These are phyloP conservation scores for Scaptodrosophila latifasciaeformis DNA, from an alignment of 2,888 invertebrate genomes.

Conservation along the genomic window DNA sequence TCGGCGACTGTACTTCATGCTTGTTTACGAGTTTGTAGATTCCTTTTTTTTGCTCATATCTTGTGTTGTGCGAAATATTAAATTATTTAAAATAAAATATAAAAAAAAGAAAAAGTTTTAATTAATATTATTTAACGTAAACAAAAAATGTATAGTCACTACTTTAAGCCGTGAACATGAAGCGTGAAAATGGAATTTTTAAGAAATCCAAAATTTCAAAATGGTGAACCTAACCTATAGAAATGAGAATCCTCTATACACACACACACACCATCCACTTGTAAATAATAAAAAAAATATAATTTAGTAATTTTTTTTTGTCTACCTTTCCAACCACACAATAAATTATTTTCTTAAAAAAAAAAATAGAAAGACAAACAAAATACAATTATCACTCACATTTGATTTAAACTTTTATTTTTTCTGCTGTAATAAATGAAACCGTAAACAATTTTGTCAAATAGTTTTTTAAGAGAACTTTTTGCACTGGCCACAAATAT, in stretches of 20 bases:
- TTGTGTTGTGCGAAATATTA: constrained; percentile 37
- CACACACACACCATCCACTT: constrained; percentile 22
- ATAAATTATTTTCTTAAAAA: constrained; percentile 58
- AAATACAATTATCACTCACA: constrained; percentile 29
- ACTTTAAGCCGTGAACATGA: constrained; percentile 70
- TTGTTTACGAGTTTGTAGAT: neutral
- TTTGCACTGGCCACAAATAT: constrained; percentile 73
- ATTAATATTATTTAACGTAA: constrained; percentile 66
- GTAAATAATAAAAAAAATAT: constrained; percentile 49
- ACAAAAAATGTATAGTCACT: constrained; percentile 76
- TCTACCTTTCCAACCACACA: constrained; percentile 54
- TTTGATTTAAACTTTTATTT: constrained; percentile 6
- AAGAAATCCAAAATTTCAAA: constrained; percentile 46
- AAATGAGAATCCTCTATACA: constrained; percentile 10
- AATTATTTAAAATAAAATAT: constrained; percentile 50
- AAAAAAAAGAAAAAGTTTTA: constrained; percentile 45
- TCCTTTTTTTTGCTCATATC: constrained; percentile 1
- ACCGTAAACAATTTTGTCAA: constrained; percentile 41
- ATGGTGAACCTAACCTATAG: too few relatives aligned
- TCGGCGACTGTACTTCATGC: constrained; percentile 11
- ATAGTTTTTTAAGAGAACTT: constrained; percentile 38
- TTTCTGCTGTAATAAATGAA: neutral
- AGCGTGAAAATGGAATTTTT: constrained; percentile 10
- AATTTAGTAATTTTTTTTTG: constrained; percentile 44
- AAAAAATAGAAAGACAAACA: constrained; percentile 4